A percentile compares a stretch with the other conserved stretches of the same genome.
These are phyloP conservation scores for Genyomyrus donnyi DNA, from an alignment of 2,113 vertebrate genomes.

Conservation along the genomic window DNA sequence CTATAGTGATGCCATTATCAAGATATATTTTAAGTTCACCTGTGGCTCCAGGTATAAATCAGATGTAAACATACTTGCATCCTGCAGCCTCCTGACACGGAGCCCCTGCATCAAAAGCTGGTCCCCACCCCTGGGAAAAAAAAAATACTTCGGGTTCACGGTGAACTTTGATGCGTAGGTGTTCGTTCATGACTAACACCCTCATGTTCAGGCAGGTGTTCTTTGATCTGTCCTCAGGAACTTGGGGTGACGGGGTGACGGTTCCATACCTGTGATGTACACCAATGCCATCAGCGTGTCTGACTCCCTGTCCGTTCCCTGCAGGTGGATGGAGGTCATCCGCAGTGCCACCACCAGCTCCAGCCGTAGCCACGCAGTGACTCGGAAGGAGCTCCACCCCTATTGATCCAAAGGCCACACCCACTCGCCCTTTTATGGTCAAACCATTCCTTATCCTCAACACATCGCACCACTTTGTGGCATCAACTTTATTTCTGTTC, in stretches of 20 bases:
- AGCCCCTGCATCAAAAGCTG: not conserved
- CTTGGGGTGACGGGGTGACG: not conserved
- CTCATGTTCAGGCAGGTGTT: not conserved
- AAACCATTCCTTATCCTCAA: not conserved
- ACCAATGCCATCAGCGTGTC: conserved; percentile 12
- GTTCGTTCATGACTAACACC: not conserved
- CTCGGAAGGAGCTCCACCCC: conserved; percentile 63
- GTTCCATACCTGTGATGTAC: not conserved
- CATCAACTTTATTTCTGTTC: not conserved
- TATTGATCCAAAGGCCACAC: conserved; percentile 49
- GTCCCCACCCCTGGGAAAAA: not conserved
- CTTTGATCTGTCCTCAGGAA: not conserved
- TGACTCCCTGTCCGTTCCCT: conserved; percentile 28
- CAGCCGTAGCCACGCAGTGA: conserved; percentile 52
- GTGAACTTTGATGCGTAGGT: not conserved
- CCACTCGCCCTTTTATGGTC: not conserved
- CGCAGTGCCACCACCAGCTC: conserved; percentile 70
- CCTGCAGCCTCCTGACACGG: not conserved
- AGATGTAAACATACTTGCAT: not conserved
- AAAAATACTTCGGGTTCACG: not conserved
- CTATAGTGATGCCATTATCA: not conserved
- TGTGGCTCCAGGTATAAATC: not conserved
- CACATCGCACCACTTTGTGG: not conserved
- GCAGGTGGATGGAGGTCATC: conserved; percentile 80
- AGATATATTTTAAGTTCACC: not conserved